Base-by-base conservation (phyloP, 2,113 vertebrate genomes). In the Oreochromis tanganicae region DNA sequence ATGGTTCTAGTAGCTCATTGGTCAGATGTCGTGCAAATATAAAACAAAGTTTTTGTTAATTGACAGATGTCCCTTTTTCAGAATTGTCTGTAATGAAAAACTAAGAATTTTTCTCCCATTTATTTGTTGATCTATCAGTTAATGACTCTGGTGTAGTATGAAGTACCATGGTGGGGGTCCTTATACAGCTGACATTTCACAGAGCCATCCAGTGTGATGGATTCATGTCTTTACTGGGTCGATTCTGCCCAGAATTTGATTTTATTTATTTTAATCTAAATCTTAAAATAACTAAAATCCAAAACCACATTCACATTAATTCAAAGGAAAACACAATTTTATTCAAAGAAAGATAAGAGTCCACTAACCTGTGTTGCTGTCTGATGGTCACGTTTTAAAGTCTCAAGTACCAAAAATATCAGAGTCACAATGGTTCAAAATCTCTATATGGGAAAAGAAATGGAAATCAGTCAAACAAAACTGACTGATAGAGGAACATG, bases 361-460 rank as follows among this genome's bases (percentile, higher is more conserved):
- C 29, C 11, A 87, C 88, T 80, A 21, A 88, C 90, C 91, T 92
- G 83, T 24, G 4, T 12, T 46, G 56, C 19, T 2, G 38, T 41
- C 63, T n/a, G 71, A 68, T 24, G 11, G 16, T 52, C 41, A 66
- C 4, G 27, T 21, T 61, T 81, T 43, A 3, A 41, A 19, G 9
- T 54, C n/a, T 36, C 32, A 36, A n/a, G 54, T 11, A 27, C 21
- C 27, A 85, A 34, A 82, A 41, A 55, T 56, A 27, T 36, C 24
- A 46, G 21, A 2, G 17, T 48, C 5, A 5, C 24, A 66, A 48
- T 66, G 5, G 4, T 81, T 56, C 10, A 54, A 78, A 68, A 54
- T 82, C 27, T 24, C 10, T 4, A 19, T 6, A 6, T 5, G 13
- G 9, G 19, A 46, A 80, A 27, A 46, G 24, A 54, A 10, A 61